These are phyloP conservation scores for Mythimna impura DNA, from an alignment of 2,888 invertebrate species.

Conservation along the genomic window DNA sequence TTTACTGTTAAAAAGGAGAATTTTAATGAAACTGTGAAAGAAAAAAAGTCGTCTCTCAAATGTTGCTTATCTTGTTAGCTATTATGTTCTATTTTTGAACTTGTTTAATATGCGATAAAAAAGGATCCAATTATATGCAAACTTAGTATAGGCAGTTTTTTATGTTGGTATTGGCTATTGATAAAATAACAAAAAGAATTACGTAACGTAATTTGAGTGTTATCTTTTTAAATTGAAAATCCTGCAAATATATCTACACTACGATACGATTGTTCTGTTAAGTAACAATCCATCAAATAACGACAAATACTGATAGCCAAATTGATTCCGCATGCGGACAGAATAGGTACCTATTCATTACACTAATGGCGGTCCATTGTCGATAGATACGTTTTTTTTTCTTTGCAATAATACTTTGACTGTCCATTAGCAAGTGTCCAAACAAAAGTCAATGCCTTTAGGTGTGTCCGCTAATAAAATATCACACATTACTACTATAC, in stretches of 20 bases:
- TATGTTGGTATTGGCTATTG: neutral
- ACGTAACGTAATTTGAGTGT: constrained; percentile 13
- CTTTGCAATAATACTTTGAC: constrained; percentile 63
- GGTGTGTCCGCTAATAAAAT: constrained; percentile 71
- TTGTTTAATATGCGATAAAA: constrained; percentile 16
- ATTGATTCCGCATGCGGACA: constrained; percentile 74
- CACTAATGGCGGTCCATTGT: constrained; percentile 79
- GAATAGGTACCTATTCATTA: constrained; percentile 76
- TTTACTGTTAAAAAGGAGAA: constrained; percentile 76
- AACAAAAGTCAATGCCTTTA: constrained; percentile 75
- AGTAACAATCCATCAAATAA: constrained; percentile 71
- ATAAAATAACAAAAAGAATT: constrained; percentile 24
- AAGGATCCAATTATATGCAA: constrained; percentile 22
- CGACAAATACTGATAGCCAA: constrained; percentile 71
- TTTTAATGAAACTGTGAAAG: constrained; percentile 75
- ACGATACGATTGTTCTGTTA: constrained; percentile 51
- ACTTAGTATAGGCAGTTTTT: constrained; percentile 14
- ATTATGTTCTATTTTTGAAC: constrained; percentile 55
- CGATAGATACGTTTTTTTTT: constrained; percentile 67
- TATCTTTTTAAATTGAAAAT: constrained; percentile 50
- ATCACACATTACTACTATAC: constrained; percentile 55
- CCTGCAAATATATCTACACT: constrained; percentile 39
- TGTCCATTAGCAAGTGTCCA: constrained; percentile 78
- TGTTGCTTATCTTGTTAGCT: constrained; percentile 50
- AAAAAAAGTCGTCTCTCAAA: constrained; percentile 36